Evolutionary conservation across 2,797 vertebrate genomes (phyloP), one percentile per base, ranked within the genome.

Genomic region (Brotogeris chrysoptera): DNA sequence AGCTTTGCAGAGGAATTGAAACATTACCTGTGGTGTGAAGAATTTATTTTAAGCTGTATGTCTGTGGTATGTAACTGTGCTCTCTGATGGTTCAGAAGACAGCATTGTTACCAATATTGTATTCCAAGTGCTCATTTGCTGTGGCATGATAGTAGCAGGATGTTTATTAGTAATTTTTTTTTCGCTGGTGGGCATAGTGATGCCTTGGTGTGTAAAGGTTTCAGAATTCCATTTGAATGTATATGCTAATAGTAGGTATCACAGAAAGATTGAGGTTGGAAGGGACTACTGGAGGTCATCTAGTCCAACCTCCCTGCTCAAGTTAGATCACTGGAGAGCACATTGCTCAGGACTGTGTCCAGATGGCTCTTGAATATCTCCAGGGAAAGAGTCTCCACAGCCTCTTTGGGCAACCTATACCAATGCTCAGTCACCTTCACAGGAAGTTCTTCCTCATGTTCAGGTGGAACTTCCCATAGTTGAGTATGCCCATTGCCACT

Each of bases 1-100:
- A 70, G 72, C n/a, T 84, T 73, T 84, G 57, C 41, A 81, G 66
- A 34, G 80, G 49, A 73, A 19, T 16, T 55, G 43, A 73, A 71
- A 14, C 16, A 17, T 69, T 82, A 72, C 28, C 6, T 36, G 43
- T 65, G 19, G 15, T 82, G 11, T 50, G 43, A 65, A 52, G 15
- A 70, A 74, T 85, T 70, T 80, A 27, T 78, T 82, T 88, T 63
- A 76, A 69, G 6, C 12, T 83, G 15, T 38, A 6, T 64, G 11
- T 60, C 19, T 63, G 0, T 71, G 71, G 28, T 9, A n/a, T 0
- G 0, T 49, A 86, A 50, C 15, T 73, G 16, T 80, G 86, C n/a
- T 28, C 25, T 50, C 36, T 80, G 28, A 17, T 39, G 55, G 13
- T 55, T 91, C 50, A 43, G 64, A 82, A 70, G 59, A 79, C 38